Conservation (phyloP, 2,113 vertebrate genomes). For the Synchiropus splendidus region DNA sequence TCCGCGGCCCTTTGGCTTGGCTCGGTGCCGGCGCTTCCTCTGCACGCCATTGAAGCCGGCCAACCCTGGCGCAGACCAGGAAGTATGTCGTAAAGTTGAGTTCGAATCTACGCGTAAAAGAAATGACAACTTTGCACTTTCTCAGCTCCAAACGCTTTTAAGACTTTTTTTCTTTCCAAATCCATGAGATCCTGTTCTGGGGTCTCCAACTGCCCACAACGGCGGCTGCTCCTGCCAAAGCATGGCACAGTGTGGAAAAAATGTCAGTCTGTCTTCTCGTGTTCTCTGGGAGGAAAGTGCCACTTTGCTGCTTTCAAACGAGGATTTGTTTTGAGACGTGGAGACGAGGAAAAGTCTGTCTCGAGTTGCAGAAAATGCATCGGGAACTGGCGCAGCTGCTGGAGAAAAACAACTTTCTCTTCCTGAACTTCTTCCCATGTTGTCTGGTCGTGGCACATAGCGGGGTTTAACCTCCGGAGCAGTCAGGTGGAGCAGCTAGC, state of each 20-base stretch:
- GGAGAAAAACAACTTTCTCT: too few relatives aligned
- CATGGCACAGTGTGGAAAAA: neutral
- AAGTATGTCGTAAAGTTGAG: slow-evolving; percentile 3
- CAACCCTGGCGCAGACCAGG: neutral
- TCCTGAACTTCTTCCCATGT: too few relatives aligned
- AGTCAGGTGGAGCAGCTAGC: slow-evolving; percentile 36
- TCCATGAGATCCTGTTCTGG: slow-evolving; percentile 9
- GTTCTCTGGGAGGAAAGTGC: neutral
- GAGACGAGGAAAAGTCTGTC: neutral
- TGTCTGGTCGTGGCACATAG: neutral
- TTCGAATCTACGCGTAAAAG: slow-evolving; percentile 5
- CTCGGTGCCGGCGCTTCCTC: slow-evolving; percentile 41
- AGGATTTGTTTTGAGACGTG: neutral
- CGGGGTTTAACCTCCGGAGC: slow-evolving; percentile 20
- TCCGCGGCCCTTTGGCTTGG: slow-evolving; percentile 27
- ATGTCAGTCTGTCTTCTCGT: neutral
- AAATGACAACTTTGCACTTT: neutral
- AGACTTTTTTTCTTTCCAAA: neutral
- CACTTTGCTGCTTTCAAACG: neutral
- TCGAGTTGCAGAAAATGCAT: too few relatives aligned
- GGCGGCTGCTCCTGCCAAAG: too few relatives aligned
- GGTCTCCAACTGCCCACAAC: neutral
- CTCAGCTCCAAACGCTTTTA: slow-evolving; percentile 5
- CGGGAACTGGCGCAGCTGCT: too few relatives aligned
- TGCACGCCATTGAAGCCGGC: slow-evolving; percentile 47